Conservation (phyloP, 2,797 vertebrate species). For the Octomys mimax region DNA sequence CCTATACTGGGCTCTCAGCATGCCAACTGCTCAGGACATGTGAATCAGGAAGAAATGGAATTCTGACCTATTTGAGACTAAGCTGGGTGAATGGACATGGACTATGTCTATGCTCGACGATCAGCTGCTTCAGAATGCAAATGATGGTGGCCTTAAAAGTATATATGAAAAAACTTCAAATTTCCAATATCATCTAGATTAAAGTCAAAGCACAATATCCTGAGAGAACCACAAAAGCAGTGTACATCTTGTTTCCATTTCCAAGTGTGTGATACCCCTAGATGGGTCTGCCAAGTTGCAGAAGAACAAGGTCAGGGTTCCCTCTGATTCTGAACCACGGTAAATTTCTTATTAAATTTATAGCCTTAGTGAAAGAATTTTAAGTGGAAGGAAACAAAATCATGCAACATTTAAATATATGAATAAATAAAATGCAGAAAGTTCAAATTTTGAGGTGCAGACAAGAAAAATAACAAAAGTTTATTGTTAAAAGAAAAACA, state of each 20-base stretch:
- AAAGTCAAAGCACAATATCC: background rate
- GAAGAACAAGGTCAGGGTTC: background rate
- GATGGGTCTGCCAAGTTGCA: background rate
- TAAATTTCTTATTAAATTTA: background rate
- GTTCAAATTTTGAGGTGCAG: background rate
- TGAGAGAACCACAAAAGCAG: background rate
- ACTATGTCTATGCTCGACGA: background rate
- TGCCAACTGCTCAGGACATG: background rate
- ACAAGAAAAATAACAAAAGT: background rate
- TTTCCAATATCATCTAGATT: background rate
- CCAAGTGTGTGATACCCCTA: background rate
- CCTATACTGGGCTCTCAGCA: background rate
- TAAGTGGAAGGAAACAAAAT: conserved; percentile 26
- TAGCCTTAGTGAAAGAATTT: background rate
- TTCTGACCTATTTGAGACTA: background rate
- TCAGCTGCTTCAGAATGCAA: background rate
- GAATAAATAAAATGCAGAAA: background rate
- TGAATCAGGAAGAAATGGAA: background rate
- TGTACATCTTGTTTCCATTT: background rate
- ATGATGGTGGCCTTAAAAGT: background rate
- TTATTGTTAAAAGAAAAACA: background rate
- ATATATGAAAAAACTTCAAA: background rate
- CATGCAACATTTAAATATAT: background rate
- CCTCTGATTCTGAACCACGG: background rate
- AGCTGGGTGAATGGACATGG: background rate